These are phyloP conservation scores for Eilema depressum DNA, from an alignment of 2,888 invertebrate species.

Conservation along the genomic window DNA sequence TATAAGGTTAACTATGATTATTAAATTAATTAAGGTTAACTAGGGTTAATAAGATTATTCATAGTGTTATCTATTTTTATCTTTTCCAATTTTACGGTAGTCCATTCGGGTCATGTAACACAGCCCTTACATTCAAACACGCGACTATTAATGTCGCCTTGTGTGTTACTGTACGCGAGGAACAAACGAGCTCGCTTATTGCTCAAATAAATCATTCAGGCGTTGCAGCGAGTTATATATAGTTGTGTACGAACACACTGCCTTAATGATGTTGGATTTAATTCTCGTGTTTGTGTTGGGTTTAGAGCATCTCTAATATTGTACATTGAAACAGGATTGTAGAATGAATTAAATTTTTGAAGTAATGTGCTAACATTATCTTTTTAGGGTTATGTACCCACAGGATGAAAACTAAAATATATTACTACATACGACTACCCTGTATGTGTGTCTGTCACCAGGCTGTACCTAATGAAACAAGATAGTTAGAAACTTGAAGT, in stretches of 20 bases:
- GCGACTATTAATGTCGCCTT: slow-evolving; percentile 21
- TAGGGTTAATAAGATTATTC: no score
- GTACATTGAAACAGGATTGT: background rate
- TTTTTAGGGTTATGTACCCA: no score
- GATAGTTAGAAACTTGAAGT: no score
- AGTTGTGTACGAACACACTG: slow-evolving; percentile 16
- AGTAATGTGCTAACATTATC: no score
- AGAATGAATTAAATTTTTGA: no score
- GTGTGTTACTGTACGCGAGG: slow-evolving; percentile 22
- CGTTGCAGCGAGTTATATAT: slow-evolving; percentile 39
- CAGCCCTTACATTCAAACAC: background rate
- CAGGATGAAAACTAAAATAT: no score
- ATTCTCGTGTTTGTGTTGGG: background rate
- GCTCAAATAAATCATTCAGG: slow-evolving; percentile 57
- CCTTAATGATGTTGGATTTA: background rate
- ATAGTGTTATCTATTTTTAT: no score
- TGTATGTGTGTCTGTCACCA: no score
- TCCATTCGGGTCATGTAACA: background rate
- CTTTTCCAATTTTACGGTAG: background rate
- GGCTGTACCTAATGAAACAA: no score
- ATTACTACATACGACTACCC: no score
- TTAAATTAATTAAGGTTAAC: no score
- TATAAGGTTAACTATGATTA: no score
- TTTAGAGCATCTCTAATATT: background rate
- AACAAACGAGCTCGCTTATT: slow-evolving; percentile 54